Conservation (phyloP, 2,797 vertebrate species). For the Synaphobranchus kaupii region DNA sequence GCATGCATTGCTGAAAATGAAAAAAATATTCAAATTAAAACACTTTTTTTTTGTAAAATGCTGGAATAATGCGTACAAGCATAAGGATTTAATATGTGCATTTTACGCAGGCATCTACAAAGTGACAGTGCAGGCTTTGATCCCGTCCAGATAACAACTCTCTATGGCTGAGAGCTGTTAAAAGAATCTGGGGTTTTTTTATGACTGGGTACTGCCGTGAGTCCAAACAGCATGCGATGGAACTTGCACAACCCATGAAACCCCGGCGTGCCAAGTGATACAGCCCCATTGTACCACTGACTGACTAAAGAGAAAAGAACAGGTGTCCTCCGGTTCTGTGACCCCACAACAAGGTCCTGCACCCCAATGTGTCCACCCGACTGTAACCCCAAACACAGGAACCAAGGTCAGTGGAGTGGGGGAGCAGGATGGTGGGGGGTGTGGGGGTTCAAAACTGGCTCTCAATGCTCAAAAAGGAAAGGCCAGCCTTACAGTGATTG, state of each 20-base stretch:
- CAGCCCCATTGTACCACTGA: constrained; percentile 52
- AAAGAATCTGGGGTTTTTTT: background rate
- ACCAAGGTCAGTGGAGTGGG: constrained; percentile 60
- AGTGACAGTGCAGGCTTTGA: background rate
- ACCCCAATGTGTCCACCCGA: constrained; percentile 55
- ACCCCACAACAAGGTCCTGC: constrained; percentile 52
- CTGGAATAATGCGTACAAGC: background rate
- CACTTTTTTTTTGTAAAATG: background rate
- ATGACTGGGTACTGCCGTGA: background rate
- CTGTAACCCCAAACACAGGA: constrained; percentile 59
- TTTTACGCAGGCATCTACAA: too few species aligned
- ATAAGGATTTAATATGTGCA: background rate
- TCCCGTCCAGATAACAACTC: background rate
- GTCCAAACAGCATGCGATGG: background rate
- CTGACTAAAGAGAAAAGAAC: constrained; percentile 67
- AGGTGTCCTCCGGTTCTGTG: constrained; percentile 53
- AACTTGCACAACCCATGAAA: background rate
- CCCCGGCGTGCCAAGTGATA: background rate
- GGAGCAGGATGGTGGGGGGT: constrained; percentile 40
- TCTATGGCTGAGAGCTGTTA: background rate
- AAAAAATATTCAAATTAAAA: background rate
- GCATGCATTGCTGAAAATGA: background rate
- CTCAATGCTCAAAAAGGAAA: background rate
- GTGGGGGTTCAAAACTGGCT: constrained; percentile 22
- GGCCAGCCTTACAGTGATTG: background rate